phyloP scores from a whole-genome alignment of 1,140 invertebrate species.

The Drosophila kurseongensis region DNA sequence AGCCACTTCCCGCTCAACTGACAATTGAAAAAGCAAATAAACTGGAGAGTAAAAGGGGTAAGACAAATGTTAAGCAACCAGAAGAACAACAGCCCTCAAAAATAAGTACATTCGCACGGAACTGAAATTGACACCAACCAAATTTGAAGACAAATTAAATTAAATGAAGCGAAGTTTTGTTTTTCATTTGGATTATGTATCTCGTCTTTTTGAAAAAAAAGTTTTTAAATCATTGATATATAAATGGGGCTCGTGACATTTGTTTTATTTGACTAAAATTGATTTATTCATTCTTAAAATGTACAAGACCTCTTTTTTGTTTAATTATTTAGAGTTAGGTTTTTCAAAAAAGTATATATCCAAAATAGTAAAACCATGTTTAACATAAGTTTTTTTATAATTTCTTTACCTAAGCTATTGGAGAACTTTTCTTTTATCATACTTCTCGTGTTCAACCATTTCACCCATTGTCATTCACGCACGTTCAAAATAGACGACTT shows the following conservation, averaged over 20 bases:
- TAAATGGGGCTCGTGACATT: background rate
- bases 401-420: too few species aligned
- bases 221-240: background rate
- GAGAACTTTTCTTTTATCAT: too few species aligned
- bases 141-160: slow-evolving; percentile 78
- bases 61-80: slow-evolving; percentile 41
- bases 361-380: too few species aligned
- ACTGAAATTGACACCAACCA: slow-evolving; percentile 60
- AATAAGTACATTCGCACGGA: slow-evolving; percentile 11
- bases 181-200: background rate
- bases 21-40: slow-evolving; percentile 79
- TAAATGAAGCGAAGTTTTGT: slow-evolving; percentile 72
- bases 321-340: too few species aligned
- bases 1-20: slow-evolving; percentile 71
- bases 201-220: background rate
- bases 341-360: too few species aligned
- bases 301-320: too few species aligned
- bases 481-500: slow-evolving; percentile 43
- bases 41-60: slow-evolving; percentile 51
- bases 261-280: too few species aligned
- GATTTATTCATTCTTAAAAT: too few species aligned
- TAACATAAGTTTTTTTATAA: too few species aligned
- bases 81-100: slow-evolving; percentile 13
- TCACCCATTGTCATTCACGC: slow-evolving; percentile 34
- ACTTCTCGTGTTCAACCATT: background rate